Conservation (phyloP, 1,140 invertebrate species). For the Atta texana region DNA sequence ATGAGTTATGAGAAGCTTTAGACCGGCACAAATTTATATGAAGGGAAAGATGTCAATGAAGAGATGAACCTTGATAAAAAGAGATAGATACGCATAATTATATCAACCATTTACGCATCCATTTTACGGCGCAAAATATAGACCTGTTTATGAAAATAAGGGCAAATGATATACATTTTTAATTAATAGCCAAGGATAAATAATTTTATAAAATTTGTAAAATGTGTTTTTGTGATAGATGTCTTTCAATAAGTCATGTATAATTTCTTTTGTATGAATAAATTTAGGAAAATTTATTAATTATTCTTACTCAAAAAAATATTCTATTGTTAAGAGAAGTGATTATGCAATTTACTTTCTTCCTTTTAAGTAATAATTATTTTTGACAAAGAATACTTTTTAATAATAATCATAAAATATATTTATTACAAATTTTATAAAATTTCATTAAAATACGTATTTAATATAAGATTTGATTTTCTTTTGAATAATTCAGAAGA, state of each 20-base stretch:
- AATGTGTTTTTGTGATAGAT: not conserved
- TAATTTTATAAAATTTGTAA: not conserved
- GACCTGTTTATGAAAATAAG: not conserved
- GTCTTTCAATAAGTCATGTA: not conserved
- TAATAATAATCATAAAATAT: too few species aligned
- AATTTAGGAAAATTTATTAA: not conserved
- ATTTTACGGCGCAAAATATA: not conserved
- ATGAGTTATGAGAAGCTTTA: not conserved
- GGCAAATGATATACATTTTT: not conserved
- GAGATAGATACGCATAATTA: not conserved
- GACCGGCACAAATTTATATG: not conserved
- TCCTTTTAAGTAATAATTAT: too few species aligned
- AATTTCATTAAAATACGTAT: too few species aligned
- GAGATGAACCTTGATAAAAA: conserved; percentile 11
- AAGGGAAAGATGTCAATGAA: not conserved
- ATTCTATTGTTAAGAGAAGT: too few species aligned
- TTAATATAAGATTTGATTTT: too few species aligned
- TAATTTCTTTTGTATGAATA: not conserved
- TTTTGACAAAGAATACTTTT: too few species aligned
- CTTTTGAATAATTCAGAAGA: too few species aligned
- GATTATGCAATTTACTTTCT: too few species aligned
- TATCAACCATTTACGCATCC: not conserved
- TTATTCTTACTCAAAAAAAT: not conserved
- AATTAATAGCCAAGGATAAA: not conserved
- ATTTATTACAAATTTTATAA: too few species aligned